Evolutionary conservation across 37 sponge, comb jelly and placozoan genomes (phyloP).

Genomic region (Agelas oroides): DNA sequence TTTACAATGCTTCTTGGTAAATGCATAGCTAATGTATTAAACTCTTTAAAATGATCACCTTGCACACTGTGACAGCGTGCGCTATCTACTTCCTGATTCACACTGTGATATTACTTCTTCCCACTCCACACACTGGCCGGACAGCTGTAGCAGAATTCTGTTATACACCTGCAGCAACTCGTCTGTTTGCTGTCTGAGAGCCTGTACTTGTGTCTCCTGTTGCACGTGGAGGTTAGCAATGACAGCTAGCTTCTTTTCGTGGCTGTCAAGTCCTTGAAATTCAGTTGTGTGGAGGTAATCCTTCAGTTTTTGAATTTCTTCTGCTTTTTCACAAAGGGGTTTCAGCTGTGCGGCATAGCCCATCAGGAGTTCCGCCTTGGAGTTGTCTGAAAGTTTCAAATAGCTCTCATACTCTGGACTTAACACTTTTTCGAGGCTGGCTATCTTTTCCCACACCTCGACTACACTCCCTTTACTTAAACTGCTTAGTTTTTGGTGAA

Average conservation of each 20-base stretch:
- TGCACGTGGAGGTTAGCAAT: slow-evolving; percentile 32
- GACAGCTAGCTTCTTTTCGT: slow-evolving; percentile 56
- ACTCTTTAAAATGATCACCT: too few species aligned
- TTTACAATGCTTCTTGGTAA: too few species aligned
- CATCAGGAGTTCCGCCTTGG: slow-evolving; percentile 55
- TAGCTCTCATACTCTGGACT: slow-evolving; percentile 24
- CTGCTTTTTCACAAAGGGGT: background rate
- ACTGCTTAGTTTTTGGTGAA: slow-evolving; percentile 11
- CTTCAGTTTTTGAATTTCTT: slow-evolving; percentile 54
- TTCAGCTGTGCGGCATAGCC: slow-evolving; percentile 35
- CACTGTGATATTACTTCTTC: slow-evolving; percentile 22
- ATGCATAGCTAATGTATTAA: too few species aligned
- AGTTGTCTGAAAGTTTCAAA: slow-evolving; percentile 11
- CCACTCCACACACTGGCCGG: slow-evolving; percentile 60
- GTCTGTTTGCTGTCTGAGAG: slow-evolving; percentile 12
- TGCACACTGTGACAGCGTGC: too few species aligned
- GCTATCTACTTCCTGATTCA: background rate
- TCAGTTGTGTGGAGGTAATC: slow-evolving; percentile 60
- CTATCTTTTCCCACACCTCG: slow-evolving; percentile 38
- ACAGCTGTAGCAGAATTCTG: slow-evolving; percentile 50
- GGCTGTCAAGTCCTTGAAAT: slow-evolving; percentile 54
- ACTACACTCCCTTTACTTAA: background rate
- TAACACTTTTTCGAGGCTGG: slow-evolving; percentile 30
- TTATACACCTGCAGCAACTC: slow-evolving; percentile 42
- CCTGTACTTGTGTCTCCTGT: slow-evolving; percentile 44